These are phyloP conservation scores for Arion vulgaris DNA, from an alignment of 1,140 invertebrate species.

Conservation along the genomic window DNA sequence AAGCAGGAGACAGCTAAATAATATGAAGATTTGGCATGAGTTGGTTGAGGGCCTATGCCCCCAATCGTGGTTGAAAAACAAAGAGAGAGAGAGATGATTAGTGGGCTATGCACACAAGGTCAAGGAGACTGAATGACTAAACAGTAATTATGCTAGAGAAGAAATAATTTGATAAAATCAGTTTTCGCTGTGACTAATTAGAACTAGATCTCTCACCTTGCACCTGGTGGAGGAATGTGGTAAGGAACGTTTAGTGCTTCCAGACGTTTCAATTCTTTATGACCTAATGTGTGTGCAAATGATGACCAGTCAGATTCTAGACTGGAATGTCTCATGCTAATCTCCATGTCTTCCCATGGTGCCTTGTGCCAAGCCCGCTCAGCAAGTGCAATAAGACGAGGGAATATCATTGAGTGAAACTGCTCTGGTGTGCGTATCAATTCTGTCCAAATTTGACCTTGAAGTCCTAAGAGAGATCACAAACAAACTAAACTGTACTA, in stretches of 20 bases:
- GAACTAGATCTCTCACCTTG: conserved; percentile 41
- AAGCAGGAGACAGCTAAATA: no score
- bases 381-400: conserved; percentile 61
- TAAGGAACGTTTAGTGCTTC: conserved; percentile 53
- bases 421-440: conserved; percentile 55
- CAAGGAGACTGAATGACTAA: no score
- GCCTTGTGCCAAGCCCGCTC: conserved; percentile 65
- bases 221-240: conserved; percentile 62
- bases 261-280: conserved; percentile 59
- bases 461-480: conserved; percentile 46
- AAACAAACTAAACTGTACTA: background rate
- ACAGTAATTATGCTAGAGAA: no score
- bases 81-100: no score
- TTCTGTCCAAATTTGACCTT: conserved; percentile 64
- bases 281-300: conserved; percentile 54
- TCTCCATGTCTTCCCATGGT: conserved; percentile 55
- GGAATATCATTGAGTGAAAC: conserved; percentile 62
- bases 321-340: conserved; percentile 19
- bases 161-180: background rate
- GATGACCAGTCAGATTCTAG: conserved; percentile 51
- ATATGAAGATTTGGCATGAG: no score
- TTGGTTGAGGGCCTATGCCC: no score
- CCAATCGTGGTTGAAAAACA: no score
- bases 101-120: no score
- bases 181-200: background rate